Percentiles rank a stretch among this genome's conserved stretches.
These are phyloP conservation scores for Drepanosiphum platanoidis DNA, from an alignment of 2,888 invertebrate species.

Conservation along the genomic window DNA sequence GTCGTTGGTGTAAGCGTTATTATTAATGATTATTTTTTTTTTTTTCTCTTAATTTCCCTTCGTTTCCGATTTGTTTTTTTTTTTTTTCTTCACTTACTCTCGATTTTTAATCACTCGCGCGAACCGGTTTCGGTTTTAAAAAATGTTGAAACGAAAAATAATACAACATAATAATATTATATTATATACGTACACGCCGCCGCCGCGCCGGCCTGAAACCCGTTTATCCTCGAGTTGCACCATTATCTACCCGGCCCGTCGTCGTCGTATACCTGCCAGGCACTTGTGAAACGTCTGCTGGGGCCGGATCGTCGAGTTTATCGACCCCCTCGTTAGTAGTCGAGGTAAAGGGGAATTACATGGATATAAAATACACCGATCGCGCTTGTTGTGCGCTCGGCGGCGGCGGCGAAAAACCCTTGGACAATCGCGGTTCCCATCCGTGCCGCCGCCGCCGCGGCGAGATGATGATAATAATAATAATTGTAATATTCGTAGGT, in stretches of 20 bases:
- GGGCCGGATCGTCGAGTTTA: constrained; percentile 24
- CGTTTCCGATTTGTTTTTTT: constrained; percentile 17
- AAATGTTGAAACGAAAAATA: constrained; percentile 55
- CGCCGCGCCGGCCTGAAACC: not conserved
- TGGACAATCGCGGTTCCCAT: not conserved
- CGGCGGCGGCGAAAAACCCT: not conserved
- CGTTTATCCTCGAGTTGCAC: constrained; percentile 35
- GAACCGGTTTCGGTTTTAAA: constrained; percentile 48
- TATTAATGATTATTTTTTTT: constrained; percentile 19
- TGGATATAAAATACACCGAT: not conserved
- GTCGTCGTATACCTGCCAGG: not conserved
- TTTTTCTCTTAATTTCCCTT: constrained; percentile 40
- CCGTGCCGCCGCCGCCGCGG: not conserved
- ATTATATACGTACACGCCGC: not conserved
- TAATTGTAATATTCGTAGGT: not conserved
- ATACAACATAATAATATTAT: not conserved
- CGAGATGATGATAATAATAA: no score
- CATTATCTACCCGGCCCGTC: not conserved
- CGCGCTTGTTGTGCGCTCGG: not conserved
- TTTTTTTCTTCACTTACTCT: constrained; percentile 37
- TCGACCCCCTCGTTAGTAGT: not conserved
- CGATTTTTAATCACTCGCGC: constrained; percentile 31
- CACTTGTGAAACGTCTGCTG: constrained; percentile 22
- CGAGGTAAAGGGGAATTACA: constrained; percentile 1
- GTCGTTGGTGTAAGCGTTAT: not conserved